Evolutionary conservation across 2,113 vertebrate genomes (phyloP).

Genomic region (Anolis carolinensis): DNA sequence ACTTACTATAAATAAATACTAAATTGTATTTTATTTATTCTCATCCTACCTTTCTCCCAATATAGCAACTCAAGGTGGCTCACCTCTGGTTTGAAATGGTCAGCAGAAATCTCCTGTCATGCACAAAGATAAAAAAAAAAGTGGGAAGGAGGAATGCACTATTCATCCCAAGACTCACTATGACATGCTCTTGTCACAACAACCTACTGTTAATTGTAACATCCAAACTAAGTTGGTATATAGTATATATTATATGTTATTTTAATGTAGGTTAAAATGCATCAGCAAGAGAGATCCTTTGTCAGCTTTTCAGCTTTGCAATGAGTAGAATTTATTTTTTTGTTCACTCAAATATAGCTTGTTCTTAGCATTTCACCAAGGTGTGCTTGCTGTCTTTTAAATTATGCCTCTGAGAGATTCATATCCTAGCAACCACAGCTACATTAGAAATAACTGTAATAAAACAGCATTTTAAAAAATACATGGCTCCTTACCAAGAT

Average conservation of each 20-base stretch:
- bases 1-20: too few relatives aligned
- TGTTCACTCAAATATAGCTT: constrained; percentile 34
- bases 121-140: too few relatives aligned
- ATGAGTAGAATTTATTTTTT: neutral
- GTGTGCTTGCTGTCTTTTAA: constrained; percentile 50
- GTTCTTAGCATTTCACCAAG: constrained; percentile 46
- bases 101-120: neutral
- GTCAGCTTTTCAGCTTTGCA: neutral
- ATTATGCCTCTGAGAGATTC: constrained; percentile 53
- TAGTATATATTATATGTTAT: neutral
- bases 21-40: too few relatives aligned
- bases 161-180: neutral
- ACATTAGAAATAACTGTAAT: constrained; percentile 58
- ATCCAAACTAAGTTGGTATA: neutral
- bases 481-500: constrained; percentile 14
- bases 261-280: neutral
- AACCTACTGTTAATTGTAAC: neutral
- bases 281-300: neutral
- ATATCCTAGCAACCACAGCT: constrained; percentile 56
- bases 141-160: neutral
- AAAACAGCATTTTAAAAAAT: constrained; percentile 42
- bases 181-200: neutral
- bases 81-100: neutral
- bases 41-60: too few relatives aligned
- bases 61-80: too few relatives aligned